Evolutionary conservation across 2,113 vertebrate species (phyloP).

Genomic region (Vanacampus margaritifer): DNA sequence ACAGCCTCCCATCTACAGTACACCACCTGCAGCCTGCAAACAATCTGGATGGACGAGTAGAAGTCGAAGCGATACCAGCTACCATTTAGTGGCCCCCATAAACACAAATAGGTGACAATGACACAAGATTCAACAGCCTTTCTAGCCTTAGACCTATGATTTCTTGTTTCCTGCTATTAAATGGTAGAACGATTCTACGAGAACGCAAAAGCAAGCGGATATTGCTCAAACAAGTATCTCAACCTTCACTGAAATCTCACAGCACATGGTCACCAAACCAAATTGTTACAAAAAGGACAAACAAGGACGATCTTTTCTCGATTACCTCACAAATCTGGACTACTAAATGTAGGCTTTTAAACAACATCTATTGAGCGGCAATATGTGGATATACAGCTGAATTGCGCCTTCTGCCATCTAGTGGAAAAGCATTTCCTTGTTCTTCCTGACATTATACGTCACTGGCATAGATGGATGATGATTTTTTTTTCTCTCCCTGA

Average conservation of each 20-base stretch:
- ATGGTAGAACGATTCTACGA: no score
- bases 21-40: slow-evolving; percentile 44
- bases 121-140: background rate
- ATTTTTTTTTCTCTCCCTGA: no score
- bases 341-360: background rate
- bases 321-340: background rate
- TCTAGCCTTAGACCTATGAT: background rate
- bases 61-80: slow-evolving; percentile 58
- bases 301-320: no score
- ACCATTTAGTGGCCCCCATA: background rate
- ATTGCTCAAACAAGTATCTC: no score
- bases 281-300: no score
- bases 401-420: background rate
- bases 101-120: background rate
- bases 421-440: background rate
- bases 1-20: slow-evolving; percentile 37
- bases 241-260: no score
- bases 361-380: background rate
- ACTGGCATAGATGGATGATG: no score
- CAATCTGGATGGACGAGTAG: slow-evolving; percentile 21
- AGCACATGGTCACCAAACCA: no score
- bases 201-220: no score
- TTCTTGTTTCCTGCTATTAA: background rate
- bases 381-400: background rate
- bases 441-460: no score